These are phyloP conservation scores for Pseudorhiza aurosa DNA, from an alignment of 30 jellyfish, hydroid and myxozoan species.

Conservation along the genomic window DNA sequence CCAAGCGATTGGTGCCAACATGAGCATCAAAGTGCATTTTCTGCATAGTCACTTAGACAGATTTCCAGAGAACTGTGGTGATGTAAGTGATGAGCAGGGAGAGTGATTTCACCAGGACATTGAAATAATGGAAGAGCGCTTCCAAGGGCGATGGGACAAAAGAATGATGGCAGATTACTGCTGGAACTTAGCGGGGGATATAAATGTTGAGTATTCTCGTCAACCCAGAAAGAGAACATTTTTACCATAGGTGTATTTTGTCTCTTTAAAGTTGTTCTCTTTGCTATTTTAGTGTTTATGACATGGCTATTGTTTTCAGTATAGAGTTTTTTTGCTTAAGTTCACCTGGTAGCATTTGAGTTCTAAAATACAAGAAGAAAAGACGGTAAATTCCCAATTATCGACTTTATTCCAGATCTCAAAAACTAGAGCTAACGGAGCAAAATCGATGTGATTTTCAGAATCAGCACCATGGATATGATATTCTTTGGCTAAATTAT, in stretches of 20 bases:
- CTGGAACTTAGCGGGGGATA: neutral
- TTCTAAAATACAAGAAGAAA: neutral
- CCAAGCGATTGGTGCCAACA: neutral
- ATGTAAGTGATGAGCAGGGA: constrained; percentile 54
- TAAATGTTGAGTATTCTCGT: neutral
- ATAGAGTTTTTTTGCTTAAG: too few relatives aligned
- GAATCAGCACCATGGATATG: constrained; percentile 20
- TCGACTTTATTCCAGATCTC: too few relatives aligned
- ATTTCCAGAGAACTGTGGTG: too few relatives aligned
- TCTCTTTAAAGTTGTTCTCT: neutral
- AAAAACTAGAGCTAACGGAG: constrained; percentile 25
- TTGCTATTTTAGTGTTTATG: neutral
- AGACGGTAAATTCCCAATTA: too few relatives aligned
- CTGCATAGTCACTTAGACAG: constrained; percentile 30
- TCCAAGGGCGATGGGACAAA: constrained; percentile 45
- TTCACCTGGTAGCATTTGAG: neutral
- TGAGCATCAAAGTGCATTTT: neutral
- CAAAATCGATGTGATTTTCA: constrained; percentile 26
- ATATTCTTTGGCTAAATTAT: neutral
- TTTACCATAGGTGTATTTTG: neutral
- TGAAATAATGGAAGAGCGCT: constrained; percentile 16
- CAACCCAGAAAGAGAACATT: constrained; percentile 9
- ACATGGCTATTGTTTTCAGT: neutral
- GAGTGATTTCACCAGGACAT: constrained; percentile 45
- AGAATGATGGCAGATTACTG: too few relatives aligned